Conservation (phyloP, 2,888 invertebrate species). For the Phyto melanocephala region DNA sequence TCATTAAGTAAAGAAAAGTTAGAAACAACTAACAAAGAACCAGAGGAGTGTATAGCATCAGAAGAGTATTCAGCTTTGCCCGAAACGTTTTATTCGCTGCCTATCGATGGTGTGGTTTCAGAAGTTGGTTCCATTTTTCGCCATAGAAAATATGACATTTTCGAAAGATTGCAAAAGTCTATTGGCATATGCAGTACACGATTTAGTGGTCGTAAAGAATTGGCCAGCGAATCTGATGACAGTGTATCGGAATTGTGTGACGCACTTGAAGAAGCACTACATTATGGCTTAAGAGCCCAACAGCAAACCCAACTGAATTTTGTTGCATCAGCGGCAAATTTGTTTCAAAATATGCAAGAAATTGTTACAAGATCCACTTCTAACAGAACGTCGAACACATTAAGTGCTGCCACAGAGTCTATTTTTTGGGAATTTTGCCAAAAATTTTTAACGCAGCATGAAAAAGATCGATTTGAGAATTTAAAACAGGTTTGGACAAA, state of each 20-base stretch:
- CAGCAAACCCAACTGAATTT: constrained; percentile 76
- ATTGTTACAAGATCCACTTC: constrained; percentile 81
- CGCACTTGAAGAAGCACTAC: constrained; percentile 87
- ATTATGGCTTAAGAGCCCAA: constrained; percentile 86
- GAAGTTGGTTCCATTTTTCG: constrained; percentile 66
- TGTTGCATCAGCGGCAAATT: constrained; percentile 67
- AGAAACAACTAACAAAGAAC: not conserved
- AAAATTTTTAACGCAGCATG: constrained; percentile 90
- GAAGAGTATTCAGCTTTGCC: constrained; percentile 56
- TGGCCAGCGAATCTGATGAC: constrained; percentile 92
- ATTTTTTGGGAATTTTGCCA: constrained; percentile 86
- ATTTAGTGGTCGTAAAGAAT: constrained; percentile 92
- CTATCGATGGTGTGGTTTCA: constrained; percentile 7
- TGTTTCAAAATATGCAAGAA: constrained; percentile 86
- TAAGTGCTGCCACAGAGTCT: constrained; percentile 13
- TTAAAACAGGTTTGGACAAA: constrained; percentile 85
- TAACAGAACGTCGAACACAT: not conserved
- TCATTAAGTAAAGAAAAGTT: not conserved
- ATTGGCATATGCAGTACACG: constrained; percentile 84
- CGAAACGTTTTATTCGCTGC: constrained; percentile 49
- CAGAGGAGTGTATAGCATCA: constrained; percentile 39
- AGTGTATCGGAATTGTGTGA: constrained; percentile 82
- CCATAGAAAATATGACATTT: constrained; percentile 73
- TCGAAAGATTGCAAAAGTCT: constrained; percentile 72
- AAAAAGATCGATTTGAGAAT: constrained; percentile 89